Evolutionary conservation across 1,140 invertebrate species (phyloP).

Genomic region (Monochamus saltuarius): DNA sequence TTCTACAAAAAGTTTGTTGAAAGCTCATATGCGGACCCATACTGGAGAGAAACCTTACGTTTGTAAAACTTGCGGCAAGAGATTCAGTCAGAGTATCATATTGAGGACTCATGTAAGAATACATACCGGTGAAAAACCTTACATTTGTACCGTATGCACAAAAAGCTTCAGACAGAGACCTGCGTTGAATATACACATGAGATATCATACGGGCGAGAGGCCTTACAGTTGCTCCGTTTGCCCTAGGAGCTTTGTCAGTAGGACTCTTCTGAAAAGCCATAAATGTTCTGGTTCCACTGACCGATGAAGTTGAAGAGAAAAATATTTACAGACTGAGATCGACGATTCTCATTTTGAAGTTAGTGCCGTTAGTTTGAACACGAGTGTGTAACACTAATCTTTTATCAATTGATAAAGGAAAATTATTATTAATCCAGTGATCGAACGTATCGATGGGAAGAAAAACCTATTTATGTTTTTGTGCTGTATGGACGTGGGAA

Average conservation of each 20-base stretch:
- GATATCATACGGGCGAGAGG: constrained; percentile 72
- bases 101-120: constrained; percentile 21
- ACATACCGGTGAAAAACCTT: constrained; percentile 34
- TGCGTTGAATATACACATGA: constrained; percentile 47
- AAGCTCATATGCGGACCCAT: constrained; percentile 39
- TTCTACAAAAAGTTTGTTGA: constrained; percentile 41
- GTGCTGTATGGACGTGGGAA: too few species aligned
- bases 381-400: too few species aligned
- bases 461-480: too few species aligned
- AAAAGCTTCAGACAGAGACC: constrained; percentile 47
- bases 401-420: too few species aligned
- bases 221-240: constrained; percentile 45
- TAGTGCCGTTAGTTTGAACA: too few species aligned
- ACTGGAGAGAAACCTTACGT: constrained; percentile 20
- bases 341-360: too few species aligned
- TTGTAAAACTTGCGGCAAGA: constrained; percentile 17
- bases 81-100: constrained; percentile 32
- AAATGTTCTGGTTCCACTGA: constrained; percentile 1
- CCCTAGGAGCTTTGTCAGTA: constrained; percentile 42
- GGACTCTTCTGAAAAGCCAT: constrained; percentile 26
- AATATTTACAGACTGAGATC: not conserved
- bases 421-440: too few species aligned
- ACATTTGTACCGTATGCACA: constrained; percentile 52
- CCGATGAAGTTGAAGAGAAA: not conserved
- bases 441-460: too few species aligned